Percentiles rank a stretch among this genome's conserved stretches.
Evolutionary conservation across 2,888 invertebrate species (phyloP).

Genomic region (Calameuta pallipes): DNA sequence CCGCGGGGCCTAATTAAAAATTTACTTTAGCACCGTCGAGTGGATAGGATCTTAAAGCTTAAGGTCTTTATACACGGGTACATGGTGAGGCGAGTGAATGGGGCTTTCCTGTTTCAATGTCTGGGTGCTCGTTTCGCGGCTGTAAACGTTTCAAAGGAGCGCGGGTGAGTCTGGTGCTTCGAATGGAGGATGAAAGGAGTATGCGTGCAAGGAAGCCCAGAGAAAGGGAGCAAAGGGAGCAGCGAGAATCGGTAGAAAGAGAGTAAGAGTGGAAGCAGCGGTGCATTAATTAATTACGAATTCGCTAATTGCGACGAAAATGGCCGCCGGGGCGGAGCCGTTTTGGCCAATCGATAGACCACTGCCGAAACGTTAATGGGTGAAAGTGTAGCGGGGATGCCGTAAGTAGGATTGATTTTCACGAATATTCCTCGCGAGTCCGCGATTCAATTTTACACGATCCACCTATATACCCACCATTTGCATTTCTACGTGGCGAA

Average conservation of each 20-base stretch:
- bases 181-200: neutral
- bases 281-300: constrained; percentile 56
- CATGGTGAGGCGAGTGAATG: neutral
- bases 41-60: neutral
- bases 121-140: neutral
- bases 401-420: neutral
- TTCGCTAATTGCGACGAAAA: constrained; percentile 55
- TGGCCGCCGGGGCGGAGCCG: constrained; percentile 52
- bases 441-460: neutral
- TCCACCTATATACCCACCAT: neutral
- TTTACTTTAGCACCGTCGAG: constrained; percentile 31
- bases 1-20: constrained; percentile 4
- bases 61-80: neutral
- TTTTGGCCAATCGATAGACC: constrained; percentile 44
- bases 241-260: constrained; percentile 18
- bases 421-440: neutral
- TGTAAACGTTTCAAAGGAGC: neutral
- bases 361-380: neutral
- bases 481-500: neutral
- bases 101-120: neutral
- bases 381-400: neutral
- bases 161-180: neutral
- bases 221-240: neutral
- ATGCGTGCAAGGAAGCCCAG: neutral
- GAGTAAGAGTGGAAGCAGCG: constrained; percentile 25